These are phyloP conservation scores for Cataglyphis livida DNA, from an alignment of 2,888 invertebrate species.

Conservation along the genomic window DNA sequence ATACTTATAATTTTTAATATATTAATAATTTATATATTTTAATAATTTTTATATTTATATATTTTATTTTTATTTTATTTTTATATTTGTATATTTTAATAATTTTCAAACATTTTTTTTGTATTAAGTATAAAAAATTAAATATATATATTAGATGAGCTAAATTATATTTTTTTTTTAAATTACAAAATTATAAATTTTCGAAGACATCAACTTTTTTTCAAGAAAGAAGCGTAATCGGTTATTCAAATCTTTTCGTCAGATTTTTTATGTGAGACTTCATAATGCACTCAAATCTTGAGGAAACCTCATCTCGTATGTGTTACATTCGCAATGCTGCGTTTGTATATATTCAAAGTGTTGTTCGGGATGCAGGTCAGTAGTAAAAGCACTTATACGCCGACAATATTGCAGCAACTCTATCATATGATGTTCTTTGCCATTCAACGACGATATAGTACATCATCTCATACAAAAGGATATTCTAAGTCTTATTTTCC, in stretches of 20 bases:
- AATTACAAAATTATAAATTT: neutral
- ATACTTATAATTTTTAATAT: neutral
- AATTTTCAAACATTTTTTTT: neutral
- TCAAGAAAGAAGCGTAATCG: neutral
- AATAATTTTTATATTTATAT: neutral
- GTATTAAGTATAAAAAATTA: neutral
- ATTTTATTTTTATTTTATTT: neutral
- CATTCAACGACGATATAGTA: conserved; percentile 13
- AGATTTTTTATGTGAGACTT: neutral
- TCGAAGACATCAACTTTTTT: neutral
- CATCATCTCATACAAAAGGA: conserved; percentile 8
- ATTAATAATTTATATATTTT: neutral
- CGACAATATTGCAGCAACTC: conserved; percentile 67
- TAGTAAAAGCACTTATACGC: conserved; percentile 73
- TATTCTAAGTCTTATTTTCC: conserved; percentile 1
- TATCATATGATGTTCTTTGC: conserved; percentile 17
- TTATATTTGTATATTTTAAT: neutral
- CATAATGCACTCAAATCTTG: conserved; percentile 11
- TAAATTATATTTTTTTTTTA: conserved; percentile 12
- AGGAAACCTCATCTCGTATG: neutral
- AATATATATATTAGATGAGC: conserved; percentile 14
- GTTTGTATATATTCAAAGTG: conserved; percentile 8
- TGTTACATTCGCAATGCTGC: conserved; percentile 4
- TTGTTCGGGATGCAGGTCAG: conserved; percentile 38
- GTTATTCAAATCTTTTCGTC: conserved; percentile 10